Base-by-base conservation (phyloP, 2,888 invertebrate genomes). In the Creontiades dilutus region DNA sequence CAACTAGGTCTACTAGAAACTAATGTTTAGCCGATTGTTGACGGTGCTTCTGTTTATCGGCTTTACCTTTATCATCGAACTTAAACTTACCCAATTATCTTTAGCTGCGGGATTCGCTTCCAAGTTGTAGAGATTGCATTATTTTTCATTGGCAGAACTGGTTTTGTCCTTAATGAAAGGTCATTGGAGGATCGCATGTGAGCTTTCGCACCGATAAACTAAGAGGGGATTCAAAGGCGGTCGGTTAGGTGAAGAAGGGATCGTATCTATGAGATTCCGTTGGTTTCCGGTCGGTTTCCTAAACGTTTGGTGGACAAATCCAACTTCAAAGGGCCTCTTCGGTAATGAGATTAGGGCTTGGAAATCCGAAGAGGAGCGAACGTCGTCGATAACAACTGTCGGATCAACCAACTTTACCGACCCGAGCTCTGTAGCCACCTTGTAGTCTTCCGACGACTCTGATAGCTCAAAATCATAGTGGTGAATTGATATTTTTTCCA, bases 321-420 rank as follows among this genome's bases (percentile, higher is more conserved):
- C 57, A 57, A 57, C 57, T 57, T 57, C 57, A 16, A 57, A 57
- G 57, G 57, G 57, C n/a, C 57, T 7, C n/a, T n/a, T n/a, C n/a
- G 16, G 57, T 57, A 57, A 57, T 57, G n/a, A n/a, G 57, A 57
- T 57, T 57, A 57, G 57, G 57, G 57, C 57, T 57, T 16, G 52
- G 57, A 57, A 57, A 57, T 57, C n/a, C 14, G 57, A 57, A n/a
- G 16, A 14, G n/a, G 19, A n/a, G n/a, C n/a, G 5, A 16, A 16
- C 16, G 57, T n/a, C 7, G 57, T 57, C 57, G n/a, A n/a, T 57
- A 16, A 7, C 57, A 57, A 57, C 16, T 16, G 57, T 7, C 7
- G 57, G 57, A n/a, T 57, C 57, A 52, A 52, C 16, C 12, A 52
- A 52, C 52, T 7, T n/a, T n/a, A n/a, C n/a, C n/a, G n/a, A n/a